phyloP scores from a whole-genome alignment of 2,888 invertebrate genomes.

The Phaedon cochleariae region DNA sequence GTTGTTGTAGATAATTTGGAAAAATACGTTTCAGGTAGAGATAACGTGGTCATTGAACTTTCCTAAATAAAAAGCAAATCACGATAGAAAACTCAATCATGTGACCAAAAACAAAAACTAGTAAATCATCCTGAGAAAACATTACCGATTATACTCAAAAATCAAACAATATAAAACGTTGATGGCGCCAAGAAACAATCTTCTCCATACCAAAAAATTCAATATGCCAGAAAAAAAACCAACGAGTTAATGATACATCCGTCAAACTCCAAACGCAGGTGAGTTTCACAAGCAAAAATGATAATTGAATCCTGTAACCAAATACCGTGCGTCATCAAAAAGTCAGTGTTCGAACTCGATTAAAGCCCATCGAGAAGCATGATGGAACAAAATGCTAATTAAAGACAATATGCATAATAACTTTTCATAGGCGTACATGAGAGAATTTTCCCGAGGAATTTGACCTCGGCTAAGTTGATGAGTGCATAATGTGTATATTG shows the following conservation, averaged over 20 bases:
- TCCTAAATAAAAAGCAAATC: too few species aligned
- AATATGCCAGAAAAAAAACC: not conserved
- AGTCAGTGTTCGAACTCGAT: conserved; percentile 15
- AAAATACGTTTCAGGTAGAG: too few species aligned
- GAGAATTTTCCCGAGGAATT: not conserved
- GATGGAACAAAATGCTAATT: conserved; percentile 62
- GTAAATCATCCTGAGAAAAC: too few species aligned
- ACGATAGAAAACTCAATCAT: too few species aligned
- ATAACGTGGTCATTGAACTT: too few species aligned
- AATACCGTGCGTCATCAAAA: not conserved
- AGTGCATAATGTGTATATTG: too few species aligned
- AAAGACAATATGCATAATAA: conserved; percentile 55
- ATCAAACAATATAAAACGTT: too few species aligned
- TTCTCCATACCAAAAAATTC: not conserved
- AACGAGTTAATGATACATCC: not conserved
- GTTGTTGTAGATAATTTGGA: too few species aligned
- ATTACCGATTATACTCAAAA: too few species aligned
- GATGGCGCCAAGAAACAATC: not conserved
- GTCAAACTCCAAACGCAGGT: not conserved
- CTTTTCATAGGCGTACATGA: not conserved
- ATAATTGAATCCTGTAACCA: conserved; percentile 6
- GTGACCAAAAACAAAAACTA: too few species aligned
- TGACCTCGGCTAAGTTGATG: too few species aligned
- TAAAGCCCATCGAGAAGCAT: conserved; percentile 41
- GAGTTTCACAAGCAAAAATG: not conserved